Evolutionary conservation across 2,888 invertebrate genomes (phyloP), one percentile per base, ranked within the genome.

Genomic region (Euclidia mi): DNA sequence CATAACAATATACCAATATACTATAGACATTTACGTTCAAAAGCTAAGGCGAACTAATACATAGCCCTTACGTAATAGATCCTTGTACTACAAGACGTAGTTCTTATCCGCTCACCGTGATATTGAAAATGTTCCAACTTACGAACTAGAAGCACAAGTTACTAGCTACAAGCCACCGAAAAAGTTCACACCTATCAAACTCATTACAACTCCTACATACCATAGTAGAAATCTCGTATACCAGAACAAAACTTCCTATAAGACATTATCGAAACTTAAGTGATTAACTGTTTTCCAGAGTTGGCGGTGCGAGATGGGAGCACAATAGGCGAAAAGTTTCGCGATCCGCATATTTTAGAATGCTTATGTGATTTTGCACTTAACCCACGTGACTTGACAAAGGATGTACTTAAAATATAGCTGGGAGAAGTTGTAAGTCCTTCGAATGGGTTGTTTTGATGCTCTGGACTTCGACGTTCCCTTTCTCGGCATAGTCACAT

Each of bases 181-280:
- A 53, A 55, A 49, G 12, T 46, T 45, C 20, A 40, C 56, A 65
- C 62, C 63, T 47, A 57, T 65, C 44, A 42, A 62, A 58, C 57
- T 65, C 62, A 66, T 74, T 74, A 66, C 60, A 66, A 56, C 42
- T 56, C 57, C 61, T 40, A 63, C 58, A 50, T 46, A 47, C 38
- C 34, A 61, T 44, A 62, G 18, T 47, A 56, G 29, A 58, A 65
- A 61, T 64, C 34, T 35, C 28, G 35, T 40, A 56, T 32, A 53
- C 50, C 62, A 52, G 34, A 67, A 56, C 63, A 66, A 53, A 76
- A 63, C 55, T 60, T 53, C 52, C 48, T 75, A 71, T 75, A 81
- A 79, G 82, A 84, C 85, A 81, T 83, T 87, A 89, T 88, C 84
- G 82, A 76, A 90, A 90, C 89, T 90, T 89, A 84, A 84, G 89